Base-by-base conservation (phyloP, 2,797 vertebrate species). In the Lagodon rhomboides region DNA sequence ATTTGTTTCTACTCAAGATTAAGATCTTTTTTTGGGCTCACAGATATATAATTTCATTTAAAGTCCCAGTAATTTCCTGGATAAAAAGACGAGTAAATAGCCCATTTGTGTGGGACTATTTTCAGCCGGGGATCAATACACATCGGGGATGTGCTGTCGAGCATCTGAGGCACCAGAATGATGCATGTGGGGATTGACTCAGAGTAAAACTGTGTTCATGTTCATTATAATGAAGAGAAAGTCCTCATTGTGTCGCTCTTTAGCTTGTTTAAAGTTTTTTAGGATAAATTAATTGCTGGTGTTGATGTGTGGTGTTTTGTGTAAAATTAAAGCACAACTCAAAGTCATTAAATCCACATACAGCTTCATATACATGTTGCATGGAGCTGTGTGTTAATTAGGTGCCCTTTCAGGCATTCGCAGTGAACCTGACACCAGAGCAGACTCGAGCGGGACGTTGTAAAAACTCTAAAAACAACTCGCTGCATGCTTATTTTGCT, bases 381-480 rank as follows among this genome's bases (percentile, higher is more conserved):
- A 18, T 75, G 53, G 27, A 55, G 6, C 43, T 54, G 11, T 20
- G 51, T 65, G 50, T 77, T 76, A 9, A 41, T 63, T 1, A 60
- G 44, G 3, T n/a, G 47, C 54, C 16, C 46, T 61, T 41, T 46
- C 4, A 5, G 55, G 8, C 5, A 0, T 17, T 75, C 67, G 65
- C 55, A 62, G 58, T 73, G 61, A 89, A 81, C 73, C 68, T 67
- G 78, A 82, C 79, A 84, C 38, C 18, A 64, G 68, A 73, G 58
- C 47, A 46, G 68, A 73, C 63, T 73, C 51, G 54, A 81, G 47
- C 73, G 50, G 64, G 64, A 84, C 27, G 60, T 63, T 83, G 85
- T 88, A 91, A 85, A 83, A 88, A 51, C 71, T 88, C 87, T 91
- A 91, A 90, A 91, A 91, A 90, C 89, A 90, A 89, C 86, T 89